Evolutionary conservation across 2,888 invertebrate species (phyloP).

Genomic region (Chalcis sispes): DNA sequence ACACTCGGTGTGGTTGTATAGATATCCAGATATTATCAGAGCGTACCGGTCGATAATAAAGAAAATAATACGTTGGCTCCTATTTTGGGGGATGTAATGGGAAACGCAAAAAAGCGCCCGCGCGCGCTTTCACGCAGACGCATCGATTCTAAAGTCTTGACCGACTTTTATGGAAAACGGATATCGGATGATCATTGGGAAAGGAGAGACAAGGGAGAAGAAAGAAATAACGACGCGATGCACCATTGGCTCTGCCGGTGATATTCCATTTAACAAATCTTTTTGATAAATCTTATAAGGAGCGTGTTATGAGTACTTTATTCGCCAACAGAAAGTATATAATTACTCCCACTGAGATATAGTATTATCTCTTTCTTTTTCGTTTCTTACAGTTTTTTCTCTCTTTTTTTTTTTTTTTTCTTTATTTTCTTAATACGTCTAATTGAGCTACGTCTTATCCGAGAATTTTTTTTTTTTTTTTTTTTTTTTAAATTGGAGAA

Average conservation of each 20-base stretch:
- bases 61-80: slow-evolving; percentile 18
- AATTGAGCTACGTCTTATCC: not conserved
- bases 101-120: not conserved
- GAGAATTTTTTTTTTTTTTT: not conserved
- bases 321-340: not conserved
- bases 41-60: slow-evolving; percentile 17
- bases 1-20: not conserved
- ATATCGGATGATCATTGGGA: slow-evolving; percentile 55
- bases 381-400: not conserved
- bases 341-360: too few species aligned
- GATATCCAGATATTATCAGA: not conserved
- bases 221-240: slow-evolving; percentile 17
- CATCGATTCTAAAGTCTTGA: slow-evolving; percentile 54
- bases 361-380: too few species aligned
- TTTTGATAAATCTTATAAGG: slow-evolving; percentile 14
- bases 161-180: slow-evolving; percentile 58
- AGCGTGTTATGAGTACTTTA: slow-evolving; percentile 8
- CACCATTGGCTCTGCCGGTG: slow-evolving; percentile 1
- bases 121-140: slow-evolving; percentile 41
- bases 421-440: not conserved
- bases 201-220: slow-evolving; percentile 14
- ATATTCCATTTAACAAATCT: slow-evolving; percentile 44
- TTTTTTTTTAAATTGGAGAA: too few species aligned
- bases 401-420: not conserved
- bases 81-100: slow-evolving; percentile 18